Evolutionary conservation across 2,888 invertebrate species (phyloP).

Genomic region (Poecilus cupreus): DNA sequence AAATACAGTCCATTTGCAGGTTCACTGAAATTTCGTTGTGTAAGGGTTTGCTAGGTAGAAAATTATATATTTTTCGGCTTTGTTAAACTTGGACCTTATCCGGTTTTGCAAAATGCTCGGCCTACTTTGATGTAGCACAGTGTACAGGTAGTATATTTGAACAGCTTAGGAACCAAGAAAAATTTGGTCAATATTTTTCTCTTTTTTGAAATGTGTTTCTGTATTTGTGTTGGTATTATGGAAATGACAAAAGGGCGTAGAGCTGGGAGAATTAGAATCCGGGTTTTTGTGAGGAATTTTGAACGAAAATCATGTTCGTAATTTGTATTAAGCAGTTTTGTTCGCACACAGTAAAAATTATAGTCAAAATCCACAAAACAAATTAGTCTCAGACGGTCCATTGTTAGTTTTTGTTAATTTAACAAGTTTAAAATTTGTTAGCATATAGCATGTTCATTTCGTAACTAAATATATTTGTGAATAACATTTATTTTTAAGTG

Average conservation of each 20-base stretch:
- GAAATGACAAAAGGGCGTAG: neutral
- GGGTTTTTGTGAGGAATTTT: neutral
- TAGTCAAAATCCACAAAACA: too few species aligned
- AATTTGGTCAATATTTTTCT: neutral
- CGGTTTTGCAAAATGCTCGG: constrained; percentile 2
- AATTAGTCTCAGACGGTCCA: too few species aligned
- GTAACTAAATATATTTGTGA: too few species aligned
- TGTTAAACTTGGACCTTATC: constrained; percentile 10
- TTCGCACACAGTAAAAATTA: too few species aligned
- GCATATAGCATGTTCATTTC: too few species aligned
- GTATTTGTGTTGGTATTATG: neutral
- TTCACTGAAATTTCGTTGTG: constrained; percentile 10
- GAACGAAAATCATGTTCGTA: too few species aligned
- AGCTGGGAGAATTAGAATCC: neutral
- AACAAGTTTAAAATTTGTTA: too few species aligned
- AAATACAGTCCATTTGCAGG: neutral
- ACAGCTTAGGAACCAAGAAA: neutral
- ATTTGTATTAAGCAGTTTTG: too few species aligned
- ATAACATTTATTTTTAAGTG: too few species aligned
- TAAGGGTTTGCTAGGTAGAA: neutral
- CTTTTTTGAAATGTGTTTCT: neutral
- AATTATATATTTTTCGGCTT: constrained; percentile 8
- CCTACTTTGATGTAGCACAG: constrained; percentile 7
- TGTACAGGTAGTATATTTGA: neutral
- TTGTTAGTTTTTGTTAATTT: too few species aligned